Evolutionary conservation across 2,888 invertebrate genomes (phyloP), one percentile per base, ranked within the genome.

Genomic region (Lasioglossum calceatum): DNA sequence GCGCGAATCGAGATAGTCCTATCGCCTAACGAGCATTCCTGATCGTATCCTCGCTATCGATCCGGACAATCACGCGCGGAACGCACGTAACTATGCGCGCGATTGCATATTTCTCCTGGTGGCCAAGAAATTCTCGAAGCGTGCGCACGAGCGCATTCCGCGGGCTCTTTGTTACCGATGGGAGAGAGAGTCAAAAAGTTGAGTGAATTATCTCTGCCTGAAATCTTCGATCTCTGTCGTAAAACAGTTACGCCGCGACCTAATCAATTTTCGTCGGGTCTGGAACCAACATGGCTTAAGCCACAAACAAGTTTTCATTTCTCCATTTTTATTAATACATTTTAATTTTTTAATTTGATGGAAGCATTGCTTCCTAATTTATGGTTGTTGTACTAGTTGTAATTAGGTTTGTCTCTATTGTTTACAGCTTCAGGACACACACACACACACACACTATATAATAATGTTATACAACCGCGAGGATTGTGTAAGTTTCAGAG

Each of bases 31-130:
- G 86, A 85, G 85, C 81, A 87, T 88, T 82, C 83, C 32, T 23
- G 86, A 90, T 91, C 87, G 84, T 86, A 88, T 91, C 87, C 87
- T 81, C 82, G 79, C 85, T 90, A 91, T 91, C 91, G 88, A 88
- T 85, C 77, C 82, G 77, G 86, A 84, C 83, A 89, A 90, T 91
- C 91, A 88, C 77, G 89, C 82, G 54, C n/a, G 86, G 83, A 81
- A 85, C 89, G 88, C 72, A 81, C 73, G 82, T 81, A 88, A 75
- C 74, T 86, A 82, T 82, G 82, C 85, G 80, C 84, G 74, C 73
- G 84, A 81, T 82, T 89, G 84, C 81, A 83, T 79, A 87, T 88
- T 90, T 86, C 79, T 83, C 73, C n/a, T 8, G 78, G 77, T 81
- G 81, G 67, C 61, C 79, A 58, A 78, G 79, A 84, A 86, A 87